phyloP scores from a whole-genome alignment of 2,888 invertebrate species.

The Platycnemis pennipes region DNA sequence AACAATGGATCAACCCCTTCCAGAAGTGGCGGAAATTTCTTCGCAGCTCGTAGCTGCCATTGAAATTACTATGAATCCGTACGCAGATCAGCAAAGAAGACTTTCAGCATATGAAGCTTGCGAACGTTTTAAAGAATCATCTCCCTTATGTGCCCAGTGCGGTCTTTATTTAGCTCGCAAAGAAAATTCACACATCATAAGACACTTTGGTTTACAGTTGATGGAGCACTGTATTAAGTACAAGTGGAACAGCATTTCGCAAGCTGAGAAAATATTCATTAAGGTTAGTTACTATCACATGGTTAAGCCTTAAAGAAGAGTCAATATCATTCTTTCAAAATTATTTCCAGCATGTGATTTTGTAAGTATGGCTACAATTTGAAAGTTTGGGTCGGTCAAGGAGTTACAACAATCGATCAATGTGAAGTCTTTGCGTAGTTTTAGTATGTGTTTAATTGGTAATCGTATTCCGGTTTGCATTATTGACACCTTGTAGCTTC shows the following conservation, averaged over 20 bases:
- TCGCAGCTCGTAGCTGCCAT: conserved; percentile 90
- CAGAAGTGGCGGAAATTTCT: conserved; percentile 79
- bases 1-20: conserved; percentile 59
- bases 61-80: conserved; percentile 91
- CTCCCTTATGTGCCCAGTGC: conserved; percentile 93
- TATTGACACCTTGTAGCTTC: no score
- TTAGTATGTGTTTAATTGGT: no score
- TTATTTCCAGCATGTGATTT: no score
- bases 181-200: conserved; percentile 87
- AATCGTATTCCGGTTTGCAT: no score
- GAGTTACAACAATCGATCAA: no score
- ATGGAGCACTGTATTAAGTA: conserved; percentile 97
- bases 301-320: no score
- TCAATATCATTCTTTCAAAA: no score
- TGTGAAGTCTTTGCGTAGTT: no score
- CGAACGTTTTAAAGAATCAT: conserved; percentile 89
- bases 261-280: conserved; percentile 93
- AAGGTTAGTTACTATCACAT: conserved; percentile 81
- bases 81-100: conserved; percentile 87
- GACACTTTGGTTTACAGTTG: conserved; percentile 95
- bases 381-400: no score
- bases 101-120: conserved; percentile 85
- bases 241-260: conserved; percentile 93
- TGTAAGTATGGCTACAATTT: no score
- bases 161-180: conserved; percentile 90